Conservation (phyloP, 2,797 vertebrate species). For the Anguilla megastoma region DNA sequence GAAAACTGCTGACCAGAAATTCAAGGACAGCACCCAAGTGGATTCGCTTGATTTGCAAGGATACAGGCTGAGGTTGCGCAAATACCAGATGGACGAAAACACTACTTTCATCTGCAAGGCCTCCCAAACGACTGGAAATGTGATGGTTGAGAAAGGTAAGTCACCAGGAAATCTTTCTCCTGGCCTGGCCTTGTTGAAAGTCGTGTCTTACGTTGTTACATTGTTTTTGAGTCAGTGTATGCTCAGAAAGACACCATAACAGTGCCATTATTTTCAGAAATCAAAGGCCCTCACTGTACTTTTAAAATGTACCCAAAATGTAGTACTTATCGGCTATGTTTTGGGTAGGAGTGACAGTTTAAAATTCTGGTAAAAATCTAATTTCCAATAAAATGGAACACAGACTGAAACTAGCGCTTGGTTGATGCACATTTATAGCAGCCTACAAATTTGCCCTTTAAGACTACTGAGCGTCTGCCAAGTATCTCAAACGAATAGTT, state of each 20-base stretch:
- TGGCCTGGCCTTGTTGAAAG: background rate
- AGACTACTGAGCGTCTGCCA: background rate
- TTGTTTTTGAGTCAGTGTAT: background rate
- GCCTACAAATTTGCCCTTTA: background rate
- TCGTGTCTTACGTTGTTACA: background rate
- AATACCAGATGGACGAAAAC: slow-evolving; percentile 62
- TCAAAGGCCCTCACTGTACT: background rate
- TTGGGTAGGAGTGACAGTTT: background rate
- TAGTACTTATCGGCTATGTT: background rate
- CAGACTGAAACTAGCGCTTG: too few species aligned
- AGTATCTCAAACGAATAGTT: background rate
- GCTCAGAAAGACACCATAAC: background rate
- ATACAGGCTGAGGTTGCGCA: slow-evolving; percentile 64
- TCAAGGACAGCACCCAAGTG: slow-evolving; percentile 63
- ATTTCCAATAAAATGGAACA: too few species aligned
- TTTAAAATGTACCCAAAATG: background rate
- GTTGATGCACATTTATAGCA: background rate
- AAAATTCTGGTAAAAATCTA: too few species aligned
- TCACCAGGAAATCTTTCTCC: background rate
- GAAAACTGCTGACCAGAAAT: slow-evolving; percentile 51
- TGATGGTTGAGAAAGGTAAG: slow-evolving; percentile 63
- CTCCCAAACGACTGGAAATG: slow-evolving; percentile 35
- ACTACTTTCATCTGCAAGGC: slow-evolving; percentile 75
- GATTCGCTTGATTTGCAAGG: slow-evolving; percentile 56
- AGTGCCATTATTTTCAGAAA: background rate